These are phyloP conservation scores for Pherbina coryleti DNA, from an alignment of 2,888 invertebrate genomes.

Conservation along the genomic window DNA sequence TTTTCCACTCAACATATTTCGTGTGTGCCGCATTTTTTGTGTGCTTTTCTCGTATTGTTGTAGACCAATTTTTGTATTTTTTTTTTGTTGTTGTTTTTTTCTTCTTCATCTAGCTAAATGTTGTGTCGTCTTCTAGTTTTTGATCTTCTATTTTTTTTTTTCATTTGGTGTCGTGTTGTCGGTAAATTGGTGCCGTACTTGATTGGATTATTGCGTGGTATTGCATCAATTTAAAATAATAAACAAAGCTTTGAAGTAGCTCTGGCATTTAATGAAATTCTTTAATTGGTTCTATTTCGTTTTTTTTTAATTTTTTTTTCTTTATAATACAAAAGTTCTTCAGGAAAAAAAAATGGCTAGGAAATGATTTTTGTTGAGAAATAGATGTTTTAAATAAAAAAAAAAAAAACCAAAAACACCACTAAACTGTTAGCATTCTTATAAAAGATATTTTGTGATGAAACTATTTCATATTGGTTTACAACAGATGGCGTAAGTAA, in stretches of 20 bases:
- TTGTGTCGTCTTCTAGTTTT: not conserved
- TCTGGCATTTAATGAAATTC: not conserved
- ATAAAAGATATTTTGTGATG: too few relatives aligned
- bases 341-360: too few relatives aligned
- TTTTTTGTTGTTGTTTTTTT: not conserved
- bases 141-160: not conserved
- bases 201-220: constrained; percentile 21
- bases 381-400: too few relatives aligned
- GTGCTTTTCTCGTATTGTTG: not conserved
- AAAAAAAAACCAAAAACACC: too few relatives aligned
- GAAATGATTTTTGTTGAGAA: too few relatives aligned
- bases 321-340: too few relatives aligned
- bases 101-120: not conserved
- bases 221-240: constrained; percentile 17
- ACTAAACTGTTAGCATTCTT: too few relatives aligned
- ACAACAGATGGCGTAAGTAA: too few relatives aligned
- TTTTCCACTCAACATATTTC: not conserved
- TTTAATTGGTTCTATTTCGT: not conserved
- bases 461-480: too few relatives aligned
- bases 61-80: not conserved
- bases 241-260: not conserved
- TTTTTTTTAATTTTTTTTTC: too few relatives aligned
- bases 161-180: not conserved
- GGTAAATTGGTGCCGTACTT: constrained; percentile 2
- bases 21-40: not conserved